Evolutionary conservation across 2,888 invertebrate species (phyloP).

Genomic region (Julus scandinavius): DNA sequence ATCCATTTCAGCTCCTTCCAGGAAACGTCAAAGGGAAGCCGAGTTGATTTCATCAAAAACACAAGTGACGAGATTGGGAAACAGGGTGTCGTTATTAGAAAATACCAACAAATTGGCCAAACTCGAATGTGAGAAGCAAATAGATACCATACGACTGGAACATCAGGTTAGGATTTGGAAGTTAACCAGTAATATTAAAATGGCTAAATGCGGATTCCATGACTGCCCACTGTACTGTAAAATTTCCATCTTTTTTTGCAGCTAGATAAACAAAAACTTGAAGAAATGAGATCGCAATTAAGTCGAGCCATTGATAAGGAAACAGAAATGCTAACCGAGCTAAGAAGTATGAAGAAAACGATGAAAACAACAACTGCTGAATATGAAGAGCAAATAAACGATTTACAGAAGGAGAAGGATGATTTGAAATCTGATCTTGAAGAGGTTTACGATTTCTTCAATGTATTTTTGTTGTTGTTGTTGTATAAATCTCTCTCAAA

Average conservation of each 20-base stretch:
- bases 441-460: slow-evolving; percentile 8
- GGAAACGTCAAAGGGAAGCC: slow-evolving; percentile 22
- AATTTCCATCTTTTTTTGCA: neutral
- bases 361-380: neutral
- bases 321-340: neutral
- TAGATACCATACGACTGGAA: slow-evolving; percentile 1
- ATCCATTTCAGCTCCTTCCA: slow-evolving; percentile 36
- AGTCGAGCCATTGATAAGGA: slow-evolving; percentile 1
- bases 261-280: neutral
- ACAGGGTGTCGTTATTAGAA: slow-evolving; percentile 20
- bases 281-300: slow-evolving; percentile 15
- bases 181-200: neutral
- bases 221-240: no score
- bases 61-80: neutral
- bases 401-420: neutral
- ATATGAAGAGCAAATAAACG: neutral
- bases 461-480: neutral
- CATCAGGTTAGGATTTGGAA: slow-evolving; percentile 45
- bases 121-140: slow-evolving; percentile 33
- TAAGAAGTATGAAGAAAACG: neutral
- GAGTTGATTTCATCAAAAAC: slow-evolving; percentile 50
- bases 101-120: neutral
- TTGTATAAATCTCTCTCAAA: neutral
- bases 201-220: no score
- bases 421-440: neutral